phyloP scores from a whole-genome alignment of 2,113 vertebrate genomes.

The Neolamprologus ventralis region DNA sequence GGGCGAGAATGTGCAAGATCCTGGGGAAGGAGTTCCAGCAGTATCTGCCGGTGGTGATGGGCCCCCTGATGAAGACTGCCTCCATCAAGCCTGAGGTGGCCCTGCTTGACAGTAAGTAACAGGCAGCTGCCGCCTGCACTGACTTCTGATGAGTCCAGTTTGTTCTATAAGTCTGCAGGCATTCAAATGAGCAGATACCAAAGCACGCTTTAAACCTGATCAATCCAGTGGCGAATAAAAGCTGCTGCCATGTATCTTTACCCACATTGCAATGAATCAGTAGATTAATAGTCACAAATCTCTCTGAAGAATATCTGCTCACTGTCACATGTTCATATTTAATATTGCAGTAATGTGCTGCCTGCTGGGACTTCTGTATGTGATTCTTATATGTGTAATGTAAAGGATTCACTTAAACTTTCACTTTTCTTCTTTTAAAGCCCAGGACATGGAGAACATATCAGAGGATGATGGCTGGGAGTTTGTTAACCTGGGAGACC shows the following conservation, averaged over 20 bases:
- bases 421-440: slow-evolving; percentile 47
- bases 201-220: background rate
- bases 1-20: slow-evolving; percentile 99
- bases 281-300: background rate
- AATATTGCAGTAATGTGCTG: background rate
- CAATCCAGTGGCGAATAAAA: background rate
- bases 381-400: background rate
- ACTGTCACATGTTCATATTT: background rate
- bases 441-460: slow-evolving; percentile 99
- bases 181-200: background rate
- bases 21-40: slow-evolving; percentile 98
- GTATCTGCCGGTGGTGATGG: slow-evolving; percentile 98
- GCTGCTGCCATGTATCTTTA: background rate
- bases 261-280: accelerated
- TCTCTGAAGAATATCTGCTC: background rate
- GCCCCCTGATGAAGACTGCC: slow-evolving; percentile 97
- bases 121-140: accelerated
- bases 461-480: slow-evolving; percentile 98
- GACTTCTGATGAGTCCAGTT: background rate
- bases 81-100: slow-evolving; percentile 99
- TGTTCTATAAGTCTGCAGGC: background rate
- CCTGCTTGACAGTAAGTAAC: slow-evolving; percentile 88
- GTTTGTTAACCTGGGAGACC: slow-evolving; percentile 96
- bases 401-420: background rate
- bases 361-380: accelerated